Evolutionary conservation across 2,113 vertebrate genomes (phyloP).

Genomic region (Megaceryle maxima): DNA sequence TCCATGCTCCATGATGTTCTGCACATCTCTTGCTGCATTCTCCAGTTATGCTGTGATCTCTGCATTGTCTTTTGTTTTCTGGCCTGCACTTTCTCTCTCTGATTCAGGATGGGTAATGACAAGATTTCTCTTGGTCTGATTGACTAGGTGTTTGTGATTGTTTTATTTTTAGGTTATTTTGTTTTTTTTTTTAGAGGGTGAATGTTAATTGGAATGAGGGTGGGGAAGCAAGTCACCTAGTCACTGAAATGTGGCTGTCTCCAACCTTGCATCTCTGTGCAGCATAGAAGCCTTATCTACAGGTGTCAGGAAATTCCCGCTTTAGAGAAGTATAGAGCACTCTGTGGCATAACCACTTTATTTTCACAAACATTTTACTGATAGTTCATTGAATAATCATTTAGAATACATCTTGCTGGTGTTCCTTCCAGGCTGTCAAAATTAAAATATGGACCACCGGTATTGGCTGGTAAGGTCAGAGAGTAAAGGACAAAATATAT

Average conservation of each 20-base stretch:
- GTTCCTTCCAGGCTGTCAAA: neutral
- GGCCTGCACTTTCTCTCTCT: neutral
- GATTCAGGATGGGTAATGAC: neutral
- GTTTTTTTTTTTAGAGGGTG: neutral
- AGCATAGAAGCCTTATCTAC: neutral
- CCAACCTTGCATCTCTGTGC: neutral
- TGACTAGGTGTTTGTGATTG: neutral
- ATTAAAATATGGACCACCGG: neutral
- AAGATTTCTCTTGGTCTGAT: neutral
- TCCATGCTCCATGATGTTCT: neutral
- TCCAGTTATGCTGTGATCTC: neutral
- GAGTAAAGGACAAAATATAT: neutral
- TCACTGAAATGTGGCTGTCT: neutral
- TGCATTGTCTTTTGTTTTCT: neutral
- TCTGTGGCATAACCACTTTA: neutral
- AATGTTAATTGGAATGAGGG: neutral
- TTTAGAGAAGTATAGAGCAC: neutral
- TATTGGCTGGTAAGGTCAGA: neutral
- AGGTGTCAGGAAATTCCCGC: neutral
- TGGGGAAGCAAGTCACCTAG: neutral
- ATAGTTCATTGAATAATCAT: neutral
- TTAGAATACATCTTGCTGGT: neutral
- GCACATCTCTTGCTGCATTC: neutral
- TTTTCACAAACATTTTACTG: neutral
- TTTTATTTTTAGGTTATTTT: too few relatives aligned